phyloP scores from a whole-genome alignment of 2,113 vertebrate species.

The Sitta europaea region DNA sequence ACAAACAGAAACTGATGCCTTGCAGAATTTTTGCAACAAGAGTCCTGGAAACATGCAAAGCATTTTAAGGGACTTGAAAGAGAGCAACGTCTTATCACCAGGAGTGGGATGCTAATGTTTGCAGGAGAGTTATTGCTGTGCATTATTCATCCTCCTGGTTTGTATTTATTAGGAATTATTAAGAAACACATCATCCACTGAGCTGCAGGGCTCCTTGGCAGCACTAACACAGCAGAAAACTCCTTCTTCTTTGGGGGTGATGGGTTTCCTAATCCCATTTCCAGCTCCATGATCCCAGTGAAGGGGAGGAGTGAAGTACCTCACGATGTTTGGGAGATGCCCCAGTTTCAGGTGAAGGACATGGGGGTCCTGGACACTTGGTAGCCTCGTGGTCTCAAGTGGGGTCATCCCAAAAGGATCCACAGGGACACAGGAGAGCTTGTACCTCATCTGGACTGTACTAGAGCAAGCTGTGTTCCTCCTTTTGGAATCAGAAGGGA shows the following conservation, averaged over 20 bases:
- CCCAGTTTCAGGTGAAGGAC: background rate
- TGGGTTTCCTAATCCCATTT: background rate
- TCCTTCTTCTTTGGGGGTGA: background rate
- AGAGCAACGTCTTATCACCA: background rate
- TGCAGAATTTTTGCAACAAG: background rate
- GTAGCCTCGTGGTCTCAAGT: background rate
- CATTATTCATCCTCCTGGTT: background rate
- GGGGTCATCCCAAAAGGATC: background rate
- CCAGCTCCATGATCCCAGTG: background rate
- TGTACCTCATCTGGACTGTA: background rate
- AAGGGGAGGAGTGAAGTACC: no score
- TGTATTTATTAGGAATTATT: background rate
- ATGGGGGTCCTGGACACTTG: background rate
- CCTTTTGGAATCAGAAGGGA: background rate
- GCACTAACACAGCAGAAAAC: accelerated
- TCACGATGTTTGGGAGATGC: accelerated
- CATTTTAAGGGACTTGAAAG: constrained; percentile 10
- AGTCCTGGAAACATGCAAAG: background rate
- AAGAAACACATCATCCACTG: background rate
- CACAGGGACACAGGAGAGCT: background rate
- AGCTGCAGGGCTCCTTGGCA: background rate
- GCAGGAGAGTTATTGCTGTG: background rate
- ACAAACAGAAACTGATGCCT: background rate
- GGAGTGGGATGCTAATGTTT: background rate
- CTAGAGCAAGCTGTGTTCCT: background rate